phyloP scores from a whole-genome alignment of 2,113 vertebrate species.

The Python bivittatus region DNA sequence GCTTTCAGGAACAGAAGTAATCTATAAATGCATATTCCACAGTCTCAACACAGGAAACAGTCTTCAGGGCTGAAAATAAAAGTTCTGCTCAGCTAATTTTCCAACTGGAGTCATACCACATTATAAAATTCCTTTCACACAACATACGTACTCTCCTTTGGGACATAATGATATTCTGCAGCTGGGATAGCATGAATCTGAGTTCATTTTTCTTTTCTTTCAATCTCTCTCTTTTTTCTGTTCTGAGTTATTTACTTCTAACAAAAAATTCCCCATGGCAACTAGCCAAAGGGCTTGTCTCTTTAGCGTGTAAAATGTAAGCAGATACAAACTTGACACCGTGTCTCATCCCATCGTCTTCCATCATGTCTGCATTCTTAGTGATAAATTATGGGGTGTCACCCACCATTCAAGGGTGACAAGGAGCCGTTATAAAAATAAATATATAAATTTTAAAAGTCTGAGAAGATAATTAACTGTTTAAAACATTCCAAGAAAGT shows the following conservation, averaged over 20 bases:
- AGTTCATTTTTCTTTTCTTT: not conserved
- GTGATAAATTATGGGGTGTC: conserved; percentile 70
- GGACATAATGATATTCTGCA: conserved; percentile 73
- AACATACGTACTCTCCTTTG: conserved; percentile 69
- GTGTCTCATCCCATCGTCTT: conserved; percentile 53
- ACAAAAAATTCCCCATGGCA: conserved; percentile 69
- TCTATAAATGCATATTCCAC: conserved; percentile 40
- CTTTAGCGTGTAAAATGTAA: conserved; percentile 63
- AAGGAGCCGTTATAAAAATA: conserved; percentile 56
- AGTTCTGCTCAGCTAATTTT: conserved; percentile 63
- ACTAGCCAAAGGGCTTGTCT: conserved; percentile 61
- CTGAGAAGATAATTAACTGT: conserved; percentile 40
- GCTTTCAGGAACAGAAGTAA: conserved; percentile 55
- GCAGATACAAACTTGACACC: conserved; percentile 57
- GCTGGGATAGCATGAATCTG: conserved; percentile 67
- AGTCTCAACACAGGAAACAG: conserved; percentile 49
- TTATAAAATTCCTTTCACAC: conserved; percentile 71
- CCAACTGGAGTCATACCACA: conserved; percentile 63
- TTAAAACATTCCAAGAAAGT: conserved; percentile 62
- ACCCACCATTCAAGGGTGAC: conserved; percentile 48
- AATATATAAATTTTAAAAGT: conserved; percentile 41
- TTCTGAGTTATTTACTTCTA: conserved; percentile 67
- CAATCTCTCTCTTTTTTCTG: conserved; percentile 24
- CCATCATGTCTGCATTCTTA: conserved; percentile 67
- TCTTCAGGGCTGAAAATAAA: conserved; percentile 50